phyloP scores from a whole-genome alignment of 2,113 vertebrate genomes.

The Nesospiza acunhae region DNA sequence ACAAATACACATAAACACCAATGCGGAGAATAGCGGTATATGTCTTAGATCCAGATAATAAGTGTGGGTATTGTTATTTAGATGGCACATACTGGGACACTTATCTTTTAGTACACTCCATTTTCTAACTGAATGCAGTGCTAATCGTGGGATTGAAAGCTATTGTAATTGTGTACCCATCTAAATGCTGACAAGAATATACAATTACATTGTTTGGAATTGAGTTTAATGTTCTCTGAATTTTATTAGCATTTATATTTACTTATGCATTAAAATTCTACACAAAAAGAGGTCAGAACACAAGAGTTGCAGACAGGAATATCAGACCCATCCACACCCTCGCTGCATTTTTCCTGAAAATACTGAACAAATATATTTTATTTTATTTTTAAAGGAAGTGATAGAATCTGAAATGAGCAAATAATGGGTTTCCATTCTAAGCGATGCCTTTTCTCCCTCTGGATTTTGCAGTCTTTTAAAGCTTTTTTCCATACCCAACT shows the following conservation, averaged over 20 bases:
- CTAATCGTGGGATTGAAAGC: conserved; percentile 78
- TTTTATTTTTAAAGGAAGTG: conserved; percentile 57
- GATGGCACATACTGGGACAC: conserved; percentile 78
- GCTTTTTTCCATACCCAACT: conserved; percentile 63
- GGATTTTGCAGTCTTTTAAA: conserved; percentile 68
- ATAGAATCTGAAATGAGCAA: conserved; percentile 73
- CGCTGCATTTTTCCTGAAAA: background rate
- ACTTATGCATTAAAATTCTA: conserved; percentile 72
- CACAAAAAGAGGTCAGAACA: conserved; percentile 67
- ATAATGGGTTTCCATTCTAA: conserved; percentile 67
- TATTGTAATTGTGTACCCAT: conserved; percentile 80
- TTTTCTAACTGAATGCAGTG: conserved; percentile 78
- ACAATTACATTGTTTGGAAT: conserved; percentile 79
- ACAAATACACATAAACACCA: conserved; percentile 74
- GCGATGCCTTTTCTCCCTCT: conserved; percentile 40
- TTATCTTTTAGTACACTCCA: conserved; percentile 80
- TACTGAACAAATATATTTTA: conserved; percentile 36
- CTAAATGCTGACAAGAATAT: conserved; percentile 78
- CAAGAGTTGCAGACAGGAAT: conserved; percentile 56
- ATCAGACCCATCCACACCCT: conserved; percentile 41
- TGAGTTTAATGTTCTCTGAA: conserved; percentile 74
- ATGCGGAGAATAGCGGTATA: conserved; percentile 70
- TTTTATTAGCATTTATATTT: conserved; percentile 79
- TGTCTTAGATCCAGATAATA: conserved; percentile 75
- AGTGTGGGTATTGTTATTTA: conserved; percentile 79